Evolutionary conservation across 2,113 vertebrate genomes (phyloP).

Genomic region (Aptenodytes forsteri): DNA sequence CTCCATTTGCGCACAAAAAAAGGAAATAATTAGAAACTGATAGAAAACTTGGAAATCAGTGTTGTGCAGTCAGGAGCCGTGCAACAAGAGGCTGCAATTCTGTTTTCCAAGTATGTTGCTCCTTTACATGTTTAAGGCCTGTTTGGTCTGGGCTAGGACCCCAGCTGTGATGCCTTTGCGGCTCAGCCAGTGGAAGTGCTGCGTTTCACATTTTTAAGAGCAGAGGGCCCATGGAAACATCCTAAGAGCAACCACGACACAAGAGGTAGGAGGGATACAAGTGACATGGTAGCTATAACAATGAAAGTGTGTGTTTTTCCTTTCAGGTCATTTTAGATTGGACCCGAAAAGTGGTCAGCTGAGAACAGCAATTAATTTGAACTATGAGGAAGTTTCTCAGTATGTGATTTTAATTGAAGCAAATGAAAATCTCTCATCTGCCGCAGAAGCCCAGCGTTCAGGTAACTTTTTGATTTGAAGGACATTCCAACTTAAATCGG

Average conservation of each 20-base stretch:
- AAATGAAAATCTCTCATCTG: not conserved
- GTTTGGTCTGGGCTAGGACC: not conserved
- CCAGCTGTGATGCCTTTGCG: not conserved
- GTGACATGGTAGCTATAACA: not conserved
- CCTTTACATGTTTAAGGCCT: not conserved
- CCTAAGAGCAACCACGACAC: not conserved
- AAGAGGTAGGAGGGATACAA: not conserved
- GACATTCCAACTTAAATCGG: not conserved
- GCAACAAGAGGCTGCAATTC: not conserved
- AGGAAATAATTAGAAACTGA: not conserved
- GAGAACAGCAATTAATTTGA: conserved; percentile 54
- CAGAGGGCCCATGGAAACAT: not conserved
- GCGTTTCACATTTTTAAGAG: not conserved
- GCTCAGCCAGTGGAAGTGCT: not conserved
- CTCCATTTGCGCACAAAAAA: not conserved
- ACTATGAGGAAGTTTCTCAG: conserved; percentile 40
- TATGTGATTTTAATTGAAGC: conserved; percentile 61
- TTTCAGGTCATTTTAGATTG: conserved; percentile 62
- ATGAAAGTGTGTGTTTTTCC: not conserved
- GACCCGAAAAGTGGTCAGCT: conserved; percentile 46
- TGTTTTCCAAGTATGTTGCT: not conserved
- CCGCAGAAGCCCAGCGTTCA: not conserved
- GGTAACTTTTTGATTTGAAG: not conserved
- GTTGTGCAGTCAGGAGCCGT: not conserved
- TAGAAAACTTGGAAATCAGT: not conserved